Conservation (phyloP, 2,888 invertebrate genomes). For the Hydrotaea diabolus region DNA sequence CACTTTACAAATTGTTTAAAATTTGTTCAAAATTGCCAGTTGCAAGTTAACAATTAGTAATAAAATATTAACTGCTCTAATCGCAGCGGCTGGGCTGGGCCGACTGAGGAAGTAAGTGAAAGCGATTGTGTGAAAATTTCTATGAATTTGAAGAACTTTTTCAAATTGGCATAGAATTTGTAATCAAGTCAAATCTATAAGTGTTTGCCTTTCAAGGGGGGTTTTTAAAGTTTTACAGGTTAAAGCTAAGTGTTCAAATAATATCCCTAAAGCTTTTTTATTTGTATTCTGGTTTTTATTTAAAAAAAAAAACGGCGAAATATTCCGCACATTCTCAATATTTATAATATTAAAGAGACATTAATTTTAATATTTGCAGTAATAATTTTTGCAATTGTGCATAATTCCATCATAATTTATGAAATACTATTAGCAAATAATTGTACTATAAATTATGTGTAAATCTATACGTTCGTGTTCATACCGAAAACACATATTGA, state of each 20-base stretch:
- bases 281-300: no score
- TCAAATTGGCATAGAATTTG: neutral
- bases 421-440: conserved; percentile 19
- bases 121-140: neutral
- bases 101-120: neutral
- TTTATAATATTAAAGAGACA: neutral
- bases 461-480: neutral
- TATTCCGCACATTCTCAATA: no score
- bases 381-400: conserved; percentile 10
- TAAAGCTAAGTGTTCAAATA: no score
- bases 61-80: conserved; percentile 26
- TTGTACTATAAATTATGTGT: neutral
- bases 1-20: conserved; percentile 55
- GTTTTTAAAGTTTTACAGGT: no score
- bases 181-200: neutral
- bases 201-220: no score
- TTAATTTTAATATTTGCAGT: neutral
- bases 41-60: conserved; percentile 27
- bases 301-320: no score
- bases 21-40: conserved; percentile 17
- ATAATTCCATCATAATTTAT: conserved; percentile 15
- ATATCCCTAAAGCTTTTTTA: no score
- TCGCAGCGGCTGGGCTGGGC: neutral
- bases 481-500: neutral
- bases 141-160: neutral